Percentiles rank a stretch among this genome's conserved stretches.
Evolutionary conservation across 2,797 vertebrate species (phyloP).

Genomic region (Microchirus variegatus): DNA sequence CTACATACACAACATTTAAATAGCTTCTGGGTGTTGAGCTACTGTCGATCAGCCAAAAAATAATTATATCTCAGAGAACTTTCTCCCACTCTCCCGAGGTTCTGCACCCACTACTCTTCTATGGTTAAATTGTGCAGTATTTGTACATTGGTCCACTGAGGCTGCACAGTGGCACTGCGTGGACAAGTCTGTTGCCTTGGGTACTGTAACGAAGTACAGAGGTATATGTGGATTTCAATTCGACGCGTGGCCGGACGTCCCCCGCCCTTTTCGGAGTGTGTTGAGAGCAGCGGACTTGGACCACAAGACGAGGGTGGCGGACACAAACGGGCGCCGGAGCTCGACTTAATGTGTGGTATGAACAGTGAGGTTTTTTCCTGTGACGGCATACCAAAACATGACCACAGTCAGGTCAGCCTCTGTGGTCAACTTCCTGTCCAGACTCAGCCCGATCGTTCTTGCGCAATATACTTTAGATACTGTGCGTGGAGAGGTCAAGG

Average conservation of each 20-base stretch:
- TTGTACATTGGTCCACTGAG: slow-evolving; percentile 60
- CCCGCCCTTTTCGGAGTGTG: slow-evolving; percentile 32
- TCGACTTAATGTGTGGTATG: slow-evolving; percentile 27
- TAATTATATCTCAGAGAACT: slow-evolving; percentile 5
- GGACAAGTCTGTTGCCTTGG: slow-evolving; percentile 54
- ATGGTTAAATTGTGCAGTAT: slow-evolving; percentile 55
- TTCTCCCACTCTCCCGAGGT: slow-evolving; percentile 10
- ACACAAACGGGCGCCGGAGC: slow-evolving; percentile 44
- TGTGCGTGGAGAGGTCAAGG: neutral
- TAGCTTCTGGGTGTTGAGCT: slow-evolving; percentile 16
- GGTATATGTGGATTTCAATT: slow-evolving; percentile 21
- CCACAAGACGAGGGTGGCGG: slow-evolving; percentile 48
- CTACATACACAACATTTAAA: neutral
- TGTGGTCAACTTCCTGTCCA: slow-evolving; percentile 21
- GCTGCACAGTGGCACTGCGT: slow-evolving; percentile 50
- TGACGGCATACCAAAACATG: slow-evolving; percentile 31
- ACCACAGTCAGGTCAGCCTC: slow-evolving; percentile 28
- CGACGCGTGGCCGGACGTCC: slow-evolving; percentile 34
- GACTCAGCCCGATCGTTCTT: slow-evolving; percentile 6
- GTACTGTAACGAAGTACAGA: slow-evolving; percentile 43
- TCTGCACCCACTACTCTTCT: slow-evolving; percentile 46
- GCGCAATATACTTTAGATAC: neutral
- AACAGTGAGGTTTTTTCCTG: slow-evolving; percentile 46
- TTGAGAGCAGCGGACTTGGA: slow-evolving; percentile 46
- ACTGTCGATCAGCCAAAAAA: slow-evolving; percentile 17